Base-by-base conservation (phyloP, 2,888 invertebrate species). In the Chaetogeoica ovagalla region DNA sequence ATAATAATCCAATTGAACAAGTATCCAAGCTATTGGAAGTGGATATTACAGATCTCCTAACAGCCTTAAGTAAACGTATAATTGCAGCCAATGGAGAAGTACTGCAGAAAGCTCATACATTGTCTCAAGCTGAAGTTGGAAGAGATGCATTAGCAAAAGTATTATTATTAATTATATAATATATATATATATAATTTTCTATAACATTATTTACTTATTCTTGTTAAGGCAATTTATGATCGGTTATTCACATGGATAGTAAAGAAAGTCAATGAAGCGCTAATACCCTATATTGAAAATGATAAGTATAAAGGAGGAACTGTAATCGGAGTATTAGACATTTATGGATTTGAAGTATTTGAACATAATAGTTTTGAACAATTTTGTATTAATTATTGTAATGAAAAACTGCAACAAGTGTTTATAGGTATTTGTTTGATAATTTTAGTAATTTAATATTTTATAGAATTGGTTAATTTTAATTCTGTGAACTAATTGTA, bases 311-410 rank as follows among this genome's bases (percentile, higher is more conserved):
- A 81, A 76, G 82, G 84, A 72, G 84, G 84, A 7, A 94, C 94
- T 0, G 90, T 96, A 63, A 96, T 97, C 85, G 98, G 98, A 15
- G 98, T 98, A 8, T 88, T 99, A 72, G 98, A 99, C 86, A 99
- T 99, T 85, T 99, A 98, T 86, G 98, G 98, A 30, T 99, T 98
- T 87, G 98, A 99, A 89, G 97, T 98, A 84, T 97, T 99, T 87
- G 97, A 97, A 84, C 91, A 91, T 48, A 98, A 98, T 87, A 96
- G 96, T 88, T 97, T 98, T 87, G 98, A 98, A 87, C 98, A 98
- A 88, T 96, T 98, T 87, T 98, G 98, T 87, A 98, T 98, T 85
- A 98, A 98, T 88, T 98, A 98, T 87, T 98, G 98, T 86, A 98
- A 98, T 86, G 98, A 98, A 88, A 98, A 98, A 86, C 88, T 98